These are phyloP conservation scores for Macroglossus sobrinus DNA, from an alignment of 2,113 vertebrate genomes.

Conservation along the genomic window DNA sequence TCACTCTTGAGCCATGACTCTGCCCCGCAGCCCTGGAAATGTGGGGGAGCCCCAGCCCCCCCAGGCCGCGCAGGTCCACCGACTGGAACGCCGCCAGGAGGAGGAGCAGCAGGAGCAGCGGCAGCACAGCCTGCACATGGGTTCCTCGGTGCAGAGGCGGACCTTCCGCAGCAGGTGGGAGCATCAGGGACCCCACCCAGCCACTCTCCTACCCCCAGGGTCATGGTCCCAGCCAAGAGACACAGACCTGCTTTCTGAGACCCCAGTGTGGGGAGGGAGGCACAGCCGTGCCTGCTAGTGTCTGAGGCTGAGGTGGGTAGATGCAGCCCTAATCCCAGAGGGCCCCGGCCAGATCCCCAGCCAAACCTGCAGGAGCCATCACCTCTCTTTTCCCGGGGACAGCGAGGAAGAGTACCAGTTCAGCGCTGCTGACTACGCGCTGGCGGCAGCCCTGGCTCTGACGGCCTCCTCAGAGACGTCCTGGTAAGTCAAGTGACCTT, in stretches of 20 bases:
- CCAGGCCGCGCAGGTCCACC: slow-evolving; percentile 72
- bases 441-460: slow-evolving; percentile 83
- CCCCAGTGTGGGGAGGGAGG: not conserved
- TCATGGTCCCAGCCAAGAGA: not conserved
- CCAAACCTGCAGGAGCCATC: not conserved
- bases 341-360: not conserved
- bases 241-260: not conserved
- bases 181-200: accelerated
- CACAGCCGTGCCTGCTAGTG: not conserved
- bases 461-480: slow-evolving; percentile 68
- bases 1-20: slow-evolving; percentile 38
- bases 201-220: no score
- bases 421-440: slow-evolving; percentile 77
- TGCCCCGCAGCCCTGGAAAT: slow-evolving; percentile 23
- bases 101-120: slow-evolving; percentile 80
- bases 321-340: not conserved
- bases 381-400: not conserved
- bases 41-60: not conserved
- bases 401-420: slow-evolving; percentile 84
- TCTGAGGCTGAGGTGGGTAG: not conserved
- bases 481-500: slow-evolving; percentile 65
- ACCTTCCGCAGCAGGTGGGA: slow-evolving; percentile 83
- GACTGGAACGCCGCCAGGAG: slow-evolving; percentile 74
- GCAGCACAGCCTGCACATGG: slow-evolving; percentile 80
- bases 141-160: slow-evolving; percentile 71